These are phyloP conservation scores for Buphagus erythrorhynchus DNA, from an alignment of 2,797 vertebrate genomes.

Conservation along the genomic window DNA sequence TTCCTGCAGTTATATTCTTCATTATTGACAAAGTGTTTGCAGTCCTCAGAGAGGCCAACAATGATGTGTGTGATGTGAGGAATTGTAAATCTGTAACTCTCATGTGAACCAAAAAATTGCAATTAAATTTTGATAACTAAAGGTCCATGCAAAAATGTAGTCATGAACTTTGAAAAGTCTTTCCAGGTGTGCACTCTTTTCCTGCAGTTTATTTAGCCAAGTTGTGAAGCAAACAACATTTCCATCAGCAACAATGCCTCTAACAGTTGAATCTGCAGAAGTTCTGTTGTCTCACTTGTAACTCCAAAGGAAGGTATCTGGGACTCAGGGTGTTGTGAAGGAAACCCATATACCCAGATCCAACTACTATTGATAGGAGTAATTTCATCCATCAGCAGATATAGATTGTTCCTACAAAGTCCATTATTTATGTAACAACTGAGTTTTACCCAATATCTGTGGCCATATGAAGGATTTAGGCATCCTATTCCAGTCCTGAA, in stretches of 20 bases:
- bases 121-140: not conserved
- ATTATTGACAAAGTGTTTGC: not conserved
- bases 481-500: not conserved
- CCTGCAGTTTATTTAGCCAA: not conserved
- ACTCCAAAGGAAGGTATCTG: not conserved
- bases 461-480: not conserved
- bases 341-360: not conserved
- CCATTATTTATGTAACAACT: not conserved
- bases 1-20: not conserved
- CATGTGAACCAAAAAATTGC: not conserved
- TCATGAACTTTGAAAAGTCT: not conserved
- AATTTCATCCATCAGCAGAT: not conserved
- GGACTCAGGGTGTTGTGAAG: not conserved
- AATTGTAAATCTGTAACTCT: not conserved
- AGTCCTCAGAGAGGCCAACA: not conserved
- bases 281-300: not conserved
- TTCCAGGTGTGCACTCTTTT: not conserved
- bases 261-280: not conserved
- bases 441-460: not conserved
- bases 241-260: not conserved
- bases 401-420: not conserved
- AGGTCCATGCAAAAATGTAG: not conserved
- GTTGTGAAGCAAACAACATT: not conserved
- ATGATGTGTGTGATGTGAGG: rapidly evolving
- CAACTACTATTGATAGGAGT: not conserved